These are phyloP conservation scores for Intellagama lesueurii DNA, from an alignment of 2,797 vertebrate species.

Conservation along the genomic window DNA sequence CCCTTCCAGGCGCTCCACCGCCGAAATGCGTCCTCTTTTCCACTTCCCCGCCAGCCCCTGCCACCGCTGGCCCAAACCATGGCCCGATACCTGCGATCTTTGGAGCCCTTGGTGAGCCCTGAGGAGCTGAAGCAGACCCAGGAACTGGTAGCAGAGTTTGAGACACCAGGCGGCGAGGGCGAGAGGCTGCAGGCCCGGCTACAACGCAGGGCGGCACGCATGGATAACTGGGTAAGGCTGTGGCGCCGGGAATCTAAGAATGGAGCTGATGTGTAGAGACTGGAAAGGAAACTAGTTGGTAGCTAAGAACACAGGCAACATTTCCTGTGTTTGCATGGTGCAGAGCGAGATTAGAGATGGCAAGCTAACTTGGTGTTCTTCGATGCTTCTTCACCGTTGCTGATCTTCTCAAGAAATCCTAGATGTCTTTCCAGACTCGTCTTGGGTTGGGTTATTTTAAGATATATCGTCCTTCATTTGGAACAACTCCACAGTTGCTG, in stretches of 20 bases:
- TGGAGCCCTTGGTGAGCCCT: conserved; percentile 84
- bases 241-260: background rate
- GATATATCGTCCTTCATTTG: too few relatives aligned
- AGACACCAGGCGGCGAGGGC: conserved; percentile 76
- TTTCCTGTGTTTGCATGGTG: too few relatives aligned
- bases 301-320: too few relatives aligned
- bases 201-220: conserved; percentile 76
- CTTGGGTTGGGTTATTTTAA: too few relatives aligned
- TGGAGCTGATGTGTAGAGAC: background rate
- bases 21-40: conserved; percentile 51
- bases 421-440: too few relatives aligned
- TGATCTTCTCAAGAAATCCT: too few relatives aligned
- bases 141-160: conserved; percentile 80
- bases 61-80: conserved; percentile 83
- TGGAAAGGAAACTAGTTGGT: background rate
- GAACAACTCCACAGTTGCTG: too few relatives aligned
- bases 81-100: conserved; percentile 79
- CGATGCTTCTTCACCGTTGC: too few relatives aligned
- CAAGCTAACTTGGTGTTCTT: too few relatives aligned
- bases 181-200: conserved; percentile 79
- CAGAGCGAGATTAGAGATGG: too few relatives aligned
- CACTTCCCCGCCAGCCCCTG: conserved; percentile 81
- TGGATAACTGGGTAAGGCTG: conserved; percentile 85
- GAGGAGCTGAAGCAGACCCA: conserved; percentile 84
- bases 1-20: background rate